phyloP scores from a whole-genome alignment of 53 echinoderm and acorn worm genomes.

The Stichopus horrens region DNA sequence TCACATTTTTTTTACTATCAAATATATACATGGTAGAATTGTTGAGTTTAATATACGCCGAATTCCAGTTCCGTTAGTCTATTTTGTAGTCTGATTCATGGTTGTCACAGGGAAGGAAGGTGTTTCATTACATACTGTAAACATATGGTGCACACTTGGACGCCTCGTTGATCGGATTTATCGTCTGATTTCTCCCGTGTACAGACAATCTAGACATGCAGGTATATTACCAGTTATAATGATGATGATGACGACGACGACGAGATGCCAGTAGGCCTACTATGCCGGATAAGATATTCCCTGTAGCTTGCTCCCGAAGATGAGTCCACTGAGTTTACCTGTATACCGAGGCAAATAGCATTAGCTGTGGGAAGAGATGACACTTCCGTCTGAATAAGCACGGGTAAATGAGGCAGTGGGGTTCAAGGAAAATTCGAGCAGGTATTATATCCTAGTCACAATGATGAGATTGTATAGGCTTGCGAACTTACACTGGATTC shows the following conservation, averaged over 20 bases:
- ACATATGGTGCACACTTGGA: constrained; percentile 47
- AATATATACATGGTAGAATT: too few species aligned
- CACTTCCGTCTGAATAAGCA: not conserved
- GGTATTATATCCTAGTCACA: not conserved
- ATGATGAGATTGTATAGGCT: too few species aligned
- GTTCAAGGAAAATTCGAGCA: not conserved
- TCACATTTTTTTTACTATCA: too few species aligned
- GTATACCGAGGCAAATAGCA: too few species aligned
- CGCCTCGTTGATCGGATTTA: constrained; percentile 34
- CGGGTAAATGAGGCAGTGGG: not conserved
- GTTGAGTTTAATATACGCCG: too few species aligned
- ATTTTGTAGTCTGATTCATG: not conserved
- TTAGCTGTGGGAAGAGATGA: not conserved
- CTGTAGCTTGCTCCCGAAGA: too few species aligned
- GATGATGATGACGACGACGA: too few species aligned
- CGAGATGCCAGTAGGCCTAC: too few species aligned
- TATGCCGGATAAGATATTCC: too few species aligned
- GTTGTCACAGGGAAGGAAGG: not conserved
- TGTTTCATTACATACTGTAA: constrained; percentile 42
- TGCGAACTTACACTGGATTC: too few species aligned
- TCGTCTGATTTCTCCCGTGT: constrained; percentile 12
- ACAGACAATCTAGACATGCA: constrained; percentile 11
- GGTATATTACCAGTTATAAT: not conserved
- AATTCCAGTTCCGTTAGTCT: not conserved
- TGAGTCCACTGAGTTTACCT: too few species aligned